Evolutionary conservation across 2,888 invertebrate species (phyloP).

Genomic region (Epirrhoe alternata): DNA sequence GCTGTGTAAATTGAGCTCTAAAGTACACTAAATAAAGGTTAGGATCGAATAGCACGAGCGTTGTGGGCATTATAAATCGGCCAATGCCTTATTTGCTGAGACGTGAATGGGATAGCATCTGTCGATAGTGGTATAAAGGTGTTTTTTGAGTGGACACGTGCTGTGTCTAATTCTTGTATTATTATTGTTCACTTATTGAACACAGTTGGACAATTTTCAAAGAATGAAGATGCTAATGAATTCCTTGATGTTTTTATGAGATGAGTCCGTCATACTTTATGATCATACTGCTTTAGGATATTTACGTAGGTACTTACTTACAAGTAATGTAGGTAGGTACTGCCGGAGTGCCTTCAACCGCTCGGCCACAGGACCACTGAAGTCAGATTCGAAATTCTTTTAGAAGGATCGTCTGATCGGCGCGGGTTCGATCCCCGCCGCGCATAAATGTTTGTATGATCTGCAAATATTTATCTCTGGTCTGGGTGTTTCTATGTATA

Average conservation of each 20-base stretch:
- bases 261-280: no score
- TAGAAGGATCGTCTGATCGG: no score
- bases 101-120: constrained; percentile 45
- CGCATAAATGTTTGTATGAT: no score
- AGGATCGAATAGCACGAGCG: constrained; percentile 12
- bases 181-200: constrained; percentile 8
- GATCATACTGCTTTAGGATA: no score
- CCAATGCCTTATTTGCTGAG: constrained; percentile 46
- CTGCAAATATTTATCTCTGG: no score
- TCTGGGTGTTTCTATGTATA: no score
- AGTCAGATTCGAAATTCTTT: no score
- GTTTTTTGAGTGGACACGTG: constrained; percentile 40
- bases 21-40: not conserved
- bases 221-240: not conserved
- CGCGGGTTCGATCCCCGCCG: no score
- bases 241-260: not conserved
- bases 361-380: no score
- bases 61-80: constrained; percentile 11
- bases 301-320: no score
- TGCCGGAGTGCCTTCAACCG: no score
- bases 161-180: constrained; percentile 19
- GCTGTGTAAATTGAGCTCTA: constrained; percentile 5
- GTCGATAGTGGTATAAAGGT: constrained; percentile 43
- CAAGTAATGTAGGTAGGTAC: no score
- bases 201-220: not conserved